Percentiles rank a stretch among this genome's conserved stretches.
phyloP scores from a whole-genome alignment of 2,797 vertebrate genomes.

The Sandelia bainsii region DNA sequence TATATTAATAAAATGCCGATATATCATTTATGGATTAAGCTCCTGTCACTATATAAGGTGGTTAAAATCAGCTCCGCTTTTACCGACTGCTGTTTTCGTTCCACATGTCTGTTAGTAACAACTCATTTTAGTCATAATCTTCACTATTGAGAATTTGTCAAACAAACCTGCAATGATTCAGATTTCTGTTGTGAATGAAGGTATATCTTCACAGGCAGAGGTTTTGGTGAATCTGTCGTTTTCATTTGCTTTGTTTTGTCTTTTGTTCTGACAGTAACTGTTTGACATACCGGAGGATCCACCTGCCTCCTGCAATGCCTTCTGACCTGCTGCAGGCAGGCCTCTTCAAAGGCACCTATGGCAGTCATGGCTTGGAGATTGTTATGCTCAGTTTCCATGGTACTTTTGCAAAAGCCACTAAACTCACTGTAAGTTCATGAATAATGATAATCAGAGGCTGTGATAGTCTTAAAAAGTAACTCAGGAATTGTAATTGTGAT shows the following conservation, averaged over 20 bases:
- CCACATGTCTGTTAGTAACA: too few relatives aligned
- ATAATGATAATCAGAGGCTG: neutral
- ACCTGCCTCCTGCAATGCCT: conserved; percentile 90
- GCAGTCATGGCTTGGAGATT: conserved; percentile 97
- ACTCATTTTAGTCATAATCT: too few relatives aligned
- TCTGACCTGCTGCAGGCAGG: conserved; percentile 92
- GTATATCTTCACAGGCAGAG: neutral
- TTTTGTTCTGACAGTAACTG: conserved; percentile 89
- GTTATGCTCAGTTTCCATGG: conserved; percentile 98
- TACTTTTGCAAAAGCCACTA: conserved; percentile 91
- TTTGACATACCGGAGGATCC: conserved; percentile 97
- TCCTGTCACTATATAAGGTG: too few relatives aligned
- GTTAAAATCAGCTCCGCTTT: too few relatives aligned
- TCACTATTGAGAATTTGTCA: too few relatives aligned
- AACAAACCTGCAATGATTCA: too few relatives aligned
- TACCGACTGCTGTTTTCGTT: too few relatives aligned
- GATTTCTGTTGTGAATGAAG: conserved; percentile 1
- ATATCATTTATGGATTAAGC: too few relatives aligned
- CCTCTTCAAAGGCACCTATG: conserved; percentile 98
- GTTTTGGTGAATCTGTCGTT: neutral
- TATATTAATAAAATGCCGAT: too few relatives aligned
- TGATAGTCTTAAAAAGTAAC: neutral
- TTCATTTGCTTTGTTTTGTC: conserved; percentile 20
- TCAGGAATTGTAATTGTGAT: too few relatives aligned
- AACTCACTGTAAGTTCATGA: conserved; percentile 91